phyloP scores from a whole-genome alignment of 2,113 vertebrate genomes.

The Carassius auratus region DNA sequence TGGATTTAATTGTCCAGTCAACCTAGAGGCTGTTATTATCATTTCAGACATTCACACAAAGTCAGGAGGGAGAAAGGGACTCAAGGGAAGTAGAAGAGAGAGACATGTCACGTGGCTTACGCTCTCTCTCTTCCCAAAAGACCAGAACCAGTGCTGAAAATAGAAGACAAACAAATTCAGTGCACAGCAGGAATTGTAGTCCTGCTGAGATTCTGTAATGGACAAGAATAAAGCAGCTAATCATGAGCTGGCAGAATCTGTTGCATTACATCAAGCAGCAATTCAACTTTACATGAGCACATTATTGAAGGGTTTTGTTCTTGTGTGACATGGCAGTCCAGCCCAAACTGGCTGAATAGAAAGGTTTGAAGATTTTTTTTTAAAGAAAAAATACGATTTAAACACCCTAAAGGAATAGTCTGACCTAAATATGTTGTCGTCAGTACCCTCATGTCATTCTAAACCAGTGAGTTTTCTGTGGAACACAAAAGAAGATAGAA shows the following conservation, averaged over 20 bases:
- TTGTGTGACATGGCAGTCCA: no score
- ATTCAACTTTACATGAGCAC: slow-evolving; percentile 7
- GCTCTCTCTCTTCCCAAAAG: not conserved
- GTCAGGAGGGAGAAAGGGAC: slow-evolving; percentile 13
- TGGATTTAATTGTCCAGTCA: not conserved
- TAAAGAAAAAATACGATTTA: not conserved
- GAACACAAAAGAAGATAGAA: no score
- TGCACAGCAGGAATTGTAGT: slow-evolving; percentile 45
- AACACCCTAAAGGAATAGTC: not conserved
- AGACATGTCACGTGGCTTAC: not conserved
- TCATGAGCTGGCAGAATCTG: not conserved
- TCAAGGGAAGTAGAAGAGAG: not conserved
- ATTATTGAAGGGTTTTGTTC: not conserved
- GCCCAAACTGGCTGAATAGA: not conserved
- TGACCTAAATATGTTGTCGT: not conserved
- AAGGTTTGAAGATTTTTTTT: not conserved
- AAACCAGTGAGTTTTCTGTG: not conserved
- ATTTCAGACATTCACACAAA: not conserved
- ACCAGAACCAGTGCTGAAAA: slow-evolving; percentile 5
- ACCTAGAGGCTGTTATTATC: not conserved
- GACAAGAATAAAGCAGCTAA: slow-evolving; percentile 2
- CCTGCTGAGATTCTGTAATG: not conserved
- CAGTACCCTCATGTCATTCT: not conserved
- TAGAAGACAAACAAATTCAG: slow-evolving; percentile 38
- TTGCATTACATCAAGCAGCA: not conserved